Conservation (phyloP, 2,113 vertebrate species). For the Ciconia maguari region DNA sequence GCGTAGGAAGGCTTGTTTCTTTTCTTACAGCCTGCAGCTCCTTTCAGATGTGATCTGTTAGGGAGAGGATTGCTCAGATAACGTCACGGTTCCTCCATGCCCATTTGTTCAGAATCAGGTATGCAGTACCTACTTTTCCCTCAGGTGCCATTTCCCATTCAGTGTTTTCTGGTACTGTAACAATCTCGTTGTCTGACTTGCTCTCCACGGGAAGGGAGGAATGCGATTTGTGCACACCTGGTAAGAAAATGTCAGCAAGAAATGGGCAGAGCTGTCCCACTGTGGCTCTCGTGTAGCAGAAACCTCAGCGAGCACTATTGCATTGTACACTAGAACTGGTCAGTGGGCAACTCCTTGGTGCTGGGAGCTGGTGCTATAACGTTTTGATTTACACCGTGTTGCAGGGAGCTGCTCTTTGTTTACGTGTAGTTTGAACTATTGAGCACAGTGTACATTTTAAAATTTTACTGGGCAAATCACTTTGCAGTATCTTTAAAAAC, state of each 20-base stretch:
- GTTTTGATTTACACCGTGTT: constrained; percentile 33
- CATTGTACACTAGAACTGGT: constrained; percentile 50
- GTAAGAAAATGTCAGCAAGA: neutral
- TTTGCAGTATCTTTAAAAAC: neutral
- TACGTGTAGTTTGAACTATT: constrained; percentile 49
- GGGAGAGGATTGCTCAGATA: neutral
- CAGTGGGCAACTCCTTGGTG: constrained; percentile 62
- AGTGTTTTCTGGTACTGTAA: neutral
- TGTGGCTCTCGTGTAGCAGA: constrained; percentile 4
- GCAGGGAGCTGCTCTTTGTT: constrained; percentile 59
- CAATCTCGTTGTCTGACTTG: neutral
- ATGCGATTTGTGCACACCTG: neutral
- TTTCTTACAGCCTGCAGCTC: neutral
- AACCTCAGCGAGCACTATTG: constrained; percentile 57
- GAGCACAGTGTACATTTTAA: constrained; percentile 52
- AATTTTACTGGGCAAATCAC: constrained; percentile 14
- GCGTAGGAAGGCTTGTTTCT: neutral
- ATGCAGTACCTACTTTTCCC: neutral
- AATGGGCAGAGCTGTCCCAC: neutral
- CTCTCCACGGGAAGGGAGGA: neutral
- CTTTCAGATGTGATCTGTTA: neutral
- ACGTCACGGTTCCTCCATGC: neutral
- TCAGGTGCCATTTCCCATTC: constrained; percentile 28
- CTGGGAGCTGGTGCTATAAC: constrained; percentile 71
- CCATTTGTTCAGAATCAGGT: neutral